Base-by-base conservation (phyloP, 1,140 invertebrate genomes). In the Cephus cinctus region DNA sequence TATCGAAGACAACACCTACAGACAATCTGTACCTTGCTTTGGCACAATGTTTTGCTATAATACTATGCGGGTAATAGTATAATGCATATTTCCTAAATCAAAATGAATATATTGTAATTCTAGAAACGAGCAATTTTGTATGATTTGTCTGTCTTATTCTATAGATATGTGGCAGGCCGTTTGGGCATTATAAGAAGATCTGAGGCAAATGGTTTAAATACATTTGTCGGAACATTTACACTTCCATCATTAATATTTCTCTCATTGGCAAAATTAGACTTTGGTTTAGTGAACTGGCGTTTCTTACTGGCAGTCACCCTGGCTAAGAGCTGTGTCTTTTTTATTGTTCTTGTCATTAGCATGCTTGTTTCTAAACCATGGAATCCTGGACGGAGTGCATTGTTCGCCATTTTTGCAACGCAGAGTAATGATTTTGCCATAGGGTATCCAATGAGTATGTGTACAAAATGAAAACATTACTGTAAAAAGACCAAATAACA, bases 391-490 rank as follows among this genome's bases (percentile, higher is more conserved):
- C 83, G 86, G 61, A 90, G 92, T 43, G 95, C 93, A 11, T 78
- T 98, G 15, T 94, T 90, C 81, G 91, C 90, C 16, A 98, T 98
- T 59, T 97, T 98, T 72, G 90, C 89, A 36, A 98, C 95, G 0
- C 94, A 98, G 68, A 96, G 92, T 67, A 98, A 98, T 83, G 96
- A 98, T 76, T 98, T 98, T 81, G 96, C 96, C 36, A 84, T 98
- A 57, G 95, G 95, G 48, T 96, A 91, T 78, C 95, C 96, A 3
- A 96, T 98, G 63, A 85, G 92, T 95, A 82, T 86, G 84, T 80
- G n/a, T n/a, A n/a, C n/a, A n/a, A n/a, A n/a, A n/a, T 50, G 23
- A 40, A 43, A n/a, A 15, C 16, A 31, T 36, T 39, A 43, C 9
- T 19, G 27, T 19, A 14, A 20, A n/a, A 34, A 4, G 19, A 49